These are phyloP conservation scores for Theocolax elegans DNA, from an alignment of 1,140 invertebrate genomes.

Conservation along the genomic window DNA sequence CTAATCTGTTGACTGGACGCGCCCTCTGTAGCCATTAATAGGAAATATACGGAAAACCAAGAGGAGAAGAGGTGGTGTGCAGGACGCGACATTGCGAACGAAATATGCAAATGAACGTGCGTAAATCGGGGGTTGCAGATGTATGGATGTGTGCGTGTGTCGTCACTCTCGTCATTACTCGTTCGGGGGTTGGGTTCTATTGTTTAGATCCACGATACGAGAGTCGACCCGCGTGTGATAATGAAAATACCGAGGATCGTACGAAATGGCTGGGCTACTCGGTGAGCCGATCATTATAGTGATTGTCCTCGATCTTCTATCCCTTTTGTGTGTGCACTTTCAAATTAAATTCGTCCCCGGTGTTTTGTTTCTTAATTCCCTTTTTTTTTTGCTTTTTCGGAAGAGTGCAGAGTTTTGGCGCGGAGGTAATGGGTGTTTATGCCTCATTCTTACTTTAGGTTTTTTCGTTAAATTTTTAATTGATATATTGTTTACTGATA, in stretches of 20 bases:
- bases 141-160: slow-evolving; percentile 18
- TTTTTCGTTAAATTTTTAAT: too few species aligned
- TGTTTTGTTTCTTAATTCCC: too few species aligned
- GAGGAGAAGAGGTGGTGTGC: not conserved
- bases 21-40: slow-evolving; percentile 22
- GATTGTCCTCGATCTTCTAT: slow-evolving; percentile 23
- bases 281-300: slow-evolving; percentile 31
- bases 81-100: slow-evolving; percentile 24
- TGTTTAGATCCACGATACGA: slow-evolving; percentile 9
- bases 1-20: slow-evolving; percentile 26
- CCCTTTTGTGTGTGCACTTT: too few species aligned
- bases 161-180: slow-evolving; percentile 40
- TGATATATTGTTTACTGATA: too few species aligned
- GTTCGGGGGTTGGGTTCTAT: not conserved
- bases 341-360: too few species aligned
- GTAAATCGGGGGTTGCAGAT: not conserved
- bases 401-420: too few species aligned
- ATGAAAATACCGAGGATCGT: slow-evolving; percentile 41
- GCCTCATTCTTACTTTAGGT: too few species aligned
- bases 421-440: too few species aligned
- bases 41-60: not conserved
- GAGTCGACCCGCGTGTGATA: slow-evolving; percentile 17
- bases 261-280: not conserved
- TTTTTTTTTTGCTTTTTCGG: too few species aligned
- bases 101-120: slow-evolving; percentile 40